phyloP scores from a whole-genome alignment of 2,113 vertebrate genomes.

The Osmerus eperlanus region DNA sequence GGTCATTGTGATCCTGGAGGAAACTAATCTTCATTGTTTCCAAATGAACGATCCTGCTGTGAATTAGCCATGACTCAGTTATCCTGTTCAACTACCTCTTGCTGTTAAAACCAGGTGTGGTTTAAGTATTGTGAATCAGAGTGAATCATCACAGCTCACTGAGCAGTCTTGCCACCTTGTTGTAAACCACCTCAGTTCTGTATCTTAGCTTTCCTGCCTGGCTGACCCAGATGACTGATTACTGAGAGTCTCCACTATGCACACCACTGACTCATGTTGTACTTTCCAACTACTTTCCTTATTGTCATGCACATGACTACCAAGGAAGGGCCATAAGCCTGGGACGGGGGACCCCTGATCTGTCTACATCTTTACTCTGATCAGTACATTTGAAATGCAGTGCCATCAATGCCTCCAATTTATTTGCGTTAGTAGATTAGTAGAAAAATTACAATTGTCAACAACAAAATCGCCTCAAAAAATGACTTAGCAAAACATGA shows the following conservation, averaged over 20 bases:
- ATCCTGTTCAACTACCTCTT: constrained; percentile 5
- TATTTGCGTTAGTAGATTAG: too few species aligned
- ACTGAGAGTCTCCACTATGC: constrained; percentile 3
- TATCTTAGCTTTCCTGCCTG: background rate
- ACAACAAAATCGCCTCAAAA: too few species aligned
- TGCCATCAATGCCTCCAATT: background rate
- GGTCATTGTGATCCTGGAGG: too few species aligned
- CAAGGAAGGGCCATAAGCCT: constrained; percentile 20
- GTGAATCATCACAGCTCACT: constrained; percentile 33
- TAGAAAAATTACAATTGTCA: too few species aligned
- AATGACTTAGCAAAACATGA: too few species aligned
- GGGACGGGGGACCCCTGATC: background rate
- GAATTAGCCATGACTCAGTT: constrained; percentile 16
- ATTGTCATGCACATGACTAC: background rate
- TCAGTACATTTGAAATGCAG: constrained; percentile 3
- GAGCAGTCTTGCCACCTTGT: too few species aligned
- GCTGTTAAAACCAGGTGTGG: constrained; percentile 8
- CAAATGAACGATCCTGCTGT: background rate
- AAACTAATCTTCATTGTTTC: background rate
- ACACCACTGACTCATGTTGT: constrained; percentile 35
- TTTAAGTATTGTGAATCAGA: constrained; percentile 40
- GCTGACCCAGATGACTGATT: constrained; percentile 13
- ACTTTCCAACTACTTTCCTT: constrained; percentile 21
- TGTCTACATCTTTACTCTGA: background rate
- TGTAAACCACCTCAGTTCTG: too few species aligned